Evolutionary conservation across 2,888 invertebrate species (phyloP), one percentile per base, ranked within the genome.

Genomic region (Apamea epomidion): DNA sequence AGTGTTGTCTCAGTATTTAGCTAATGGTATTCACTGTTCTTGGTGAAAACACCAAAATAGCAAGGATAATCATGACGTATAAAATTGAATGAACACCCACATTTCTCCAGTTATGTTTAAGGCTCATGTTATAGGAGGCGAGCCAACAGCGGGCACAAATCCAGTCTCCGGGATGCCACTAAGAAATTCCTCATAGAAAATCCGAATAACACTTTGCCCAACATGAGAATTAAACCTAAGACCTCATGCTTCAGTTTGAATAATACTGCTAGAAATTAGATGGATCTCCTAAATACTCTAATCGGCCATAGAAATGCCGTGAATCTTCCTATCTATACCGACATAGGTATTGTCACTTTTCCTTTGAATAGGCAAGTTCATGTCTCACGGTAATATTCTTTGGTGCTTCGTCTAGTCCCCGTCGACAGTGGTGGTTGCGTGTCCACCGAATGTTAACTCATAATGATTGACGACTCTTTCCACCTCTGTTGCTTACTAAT

Each of bases 391-490:
- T 68, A 29, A 73, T 89, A 29, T 54, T 89, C 87, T 88, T 88
- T 90, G 90, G 32, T n/a, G 16, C 42, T 78, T 71, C 67, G 70
- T 87, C 54, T 81, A 62, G 73, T 81, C 45, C 65, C 67, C 67
- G 32, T 68, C 81, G 86, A 83, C 82, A 82, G 84, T 80, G 81
- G 87, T 77, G 85, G 84, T 91, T 92, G 92, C 90, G 91, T 92
- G 92, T 90, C 87, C 87, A 90, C 88, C 83, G 86, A 91, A 92
- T 90, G 90, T 91, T 91, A 91, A 91, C 91, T 92, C 89, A 87
- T 76, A 84, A 92, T 93, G 94, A 94, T 94, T 92, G 93, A 95
- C 92, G 92, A 93, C 90, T 90, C 90, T 92, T 92, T 92, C 89
- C 87, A 90, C 88, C 89, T 85, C 87, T 78, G 88, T 83, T 90